Conservation (phyloP, 2,888 invertebrate species). For the Ligdia adustata region DNA sequence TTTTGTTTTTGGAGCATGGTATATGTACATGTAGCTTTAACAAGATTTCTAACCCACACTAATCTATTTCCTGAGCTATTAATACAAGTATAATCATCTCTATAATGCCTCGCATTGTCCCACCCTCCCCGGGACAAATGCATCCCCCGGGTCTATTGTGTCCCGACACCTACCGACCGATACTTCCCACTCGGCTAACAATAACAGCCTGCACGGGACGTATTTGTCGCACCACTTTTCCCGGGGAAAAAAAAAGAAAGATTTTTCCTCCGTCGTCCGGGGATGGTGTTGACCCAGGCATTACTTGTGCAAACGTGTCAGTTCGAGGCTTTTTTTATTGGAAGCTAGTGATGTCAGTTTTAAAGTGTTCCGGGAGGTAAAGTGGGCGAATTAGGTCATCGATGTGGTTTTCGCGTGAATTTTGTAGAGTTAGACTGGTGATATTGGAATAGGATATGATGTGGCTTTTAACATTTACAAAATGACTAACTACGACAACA, state of each 20-base stretch:
- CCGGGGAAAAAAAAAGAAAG: conserved; percentile 29
- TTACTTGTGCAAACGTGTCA: conserved; percentile 76
- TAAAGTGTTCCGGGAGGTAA: conserved; percentile 24
- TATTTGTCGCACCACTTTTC: conserved; percentile 48
- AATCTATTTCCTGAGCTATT: conserved; percentile 3
- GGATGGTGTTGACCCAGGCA: conserved; percentile 69
- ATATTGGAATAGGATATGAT: no score
- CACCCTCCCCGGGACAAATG: conserved; percentile 9
- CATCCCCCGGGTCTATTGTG: conserved; percentile 26
- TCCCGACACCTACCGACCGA: conserved; percentile 34
- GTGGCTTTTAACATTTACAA: no score
- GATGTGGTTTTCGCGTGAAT: conserved; percentile 5
- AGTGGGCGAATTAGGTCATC: conserved; percentile 22
- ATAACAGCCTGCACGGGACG: conserved; percentile 44
- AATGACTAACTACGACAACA: no score
- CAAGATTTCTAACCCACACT: not conserved
- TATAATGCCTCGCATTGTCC: conserved; percentile 7
- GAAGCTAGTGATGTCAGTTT: conserved; percentile 42
- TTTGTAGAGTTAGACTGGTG: no score
- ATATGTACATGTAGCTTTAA: no score
- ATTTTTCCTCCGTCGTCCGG: conserved; percentile 37
- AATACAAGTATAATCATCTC: conserved; percentile 10
- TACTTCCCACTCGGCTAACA: conserved; percentile 30
- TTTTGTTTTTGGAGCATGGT: no score
- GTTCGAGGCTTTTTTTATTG: conserved; percentile 54